Evolutionary conservation across 2,888 invertebrate species (phyloP), one percentile per base, ranked within the genome.

Genomic region (Mythimna pallens): DNA sequence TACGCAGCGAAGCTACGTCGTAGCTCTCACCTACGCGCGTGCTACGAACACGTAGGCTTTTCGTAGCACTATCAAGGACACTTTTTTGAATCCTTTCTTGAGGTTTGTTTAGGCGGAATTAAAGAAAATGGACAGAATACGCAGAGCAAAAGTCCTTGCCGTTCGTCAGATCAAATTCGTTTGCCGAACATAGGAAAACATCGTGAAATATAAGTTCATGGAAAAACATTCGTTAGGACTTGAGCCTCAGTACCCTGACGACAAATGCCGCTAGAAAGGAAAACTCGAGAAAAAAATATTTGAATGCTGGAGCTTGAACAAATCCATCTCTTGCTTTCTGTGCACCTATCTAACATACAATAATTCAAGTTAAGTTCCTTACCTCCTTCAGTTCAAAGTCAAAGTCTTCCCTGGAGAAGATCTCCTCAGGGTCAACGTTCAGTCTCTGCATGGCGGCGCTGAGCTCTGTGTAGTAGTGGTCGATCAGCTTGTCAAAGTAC

Each of bases 381-480:
- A 61, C 93, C 90, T 90, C 82, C 66, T 91, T 85, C 25, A 92
- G 69, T 50, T 94, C 93, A 17, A 74, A 80, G 6, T 93, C 89
- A 64, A 92, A 94, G 52, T 87, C 87, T 14, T 89, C 87, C 47
- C 89, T 88, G 2, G 94, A 85, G 65, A 92, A 94, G 0, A 87
- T 86, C 20, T 87, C 80, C 4, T 88, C 86, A 2, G 90, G 85
- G 63, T 93, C 88, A 1, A 93, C 73, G 1, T 80, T 73, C 5
- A 93, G 77, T 47, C 87, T 85, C 20, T 63, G 73, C 73, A 93
- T 78, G 9, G 92, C 89, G 0, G 78, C 76, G 63, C 80, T 65
- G 58, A 94, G 87, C 70, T 89, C 84, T 3, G 73, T 20, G 72
- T 91, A 89, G 86, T 92, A 92, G 62, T 89, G 86, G 40, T 86